phyloP scores from a whole-genome alignment of 2,888 invertebrate genomes.

The Nephrocerus scutellatus region DNA sequence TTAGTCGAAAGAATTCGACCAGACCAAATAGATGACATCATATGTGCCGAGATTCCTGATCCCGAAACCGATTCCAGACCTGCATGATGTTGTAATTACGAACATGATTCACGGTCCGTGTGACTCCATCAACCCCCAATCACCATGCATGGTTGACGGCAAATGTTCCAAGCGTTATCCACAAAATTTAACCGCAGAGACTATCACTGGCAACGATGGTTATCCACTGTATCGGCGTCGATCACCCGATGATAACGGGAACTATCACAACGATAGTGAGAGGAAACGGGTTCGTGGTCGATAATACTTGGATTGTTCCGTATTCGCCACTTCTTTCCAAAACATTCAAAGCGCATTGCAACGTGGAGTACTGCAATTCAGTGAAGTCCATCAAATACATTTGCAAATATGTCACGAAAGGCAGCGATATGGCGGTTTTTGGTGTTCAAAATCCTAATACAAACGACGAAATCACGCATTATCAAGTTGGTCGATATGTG shows the following conservation, averaged over 20 bases:
- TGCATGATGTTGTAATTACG: conserved; percentile 7
- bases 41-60: conserved; percentile 29
- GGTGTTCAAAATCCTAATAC: conserved; percentile 5
- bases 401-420: conserved; percentile 6
- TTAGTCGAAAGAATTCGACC: conserved; percentile 29
- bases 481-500: conserved; percentile 25
- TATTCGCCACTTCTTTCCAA: conserved; percentile 15
- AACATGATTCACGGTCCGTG: conserved; percentile 14
- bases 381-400: conserved; percentile 44
- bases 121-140: conserved; percentile 6
- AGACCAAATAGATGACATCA: conserved; percentile 31
- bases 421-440: conserved; percentile 10
- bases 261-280: too few relatives aligned
- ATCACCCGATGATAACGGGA: conserved; percentile 12
- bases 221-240: conserved; percentile 18
- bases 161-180: conserved; percentile 14
- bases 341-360: conserved; percentile 9
- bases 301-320: conserved; percentile 17
- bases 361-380: conserved; percentile 29
- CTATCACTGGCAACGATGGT: conserved; percentile 16
- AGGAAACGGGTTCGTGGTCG: too few relatives aligned
- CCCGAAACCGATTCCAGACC: conserved; percentile 11
- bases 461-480: conserved; percentile 11
- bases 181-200: conserved; percentile 6
- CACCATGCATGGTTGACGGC: conserved; percentile 12